These are phyloP conservation scores for Mythimna impura DNA, from an alignment of 2,888 invertebrate genomes.

Conservation along the genomic window DNA sequence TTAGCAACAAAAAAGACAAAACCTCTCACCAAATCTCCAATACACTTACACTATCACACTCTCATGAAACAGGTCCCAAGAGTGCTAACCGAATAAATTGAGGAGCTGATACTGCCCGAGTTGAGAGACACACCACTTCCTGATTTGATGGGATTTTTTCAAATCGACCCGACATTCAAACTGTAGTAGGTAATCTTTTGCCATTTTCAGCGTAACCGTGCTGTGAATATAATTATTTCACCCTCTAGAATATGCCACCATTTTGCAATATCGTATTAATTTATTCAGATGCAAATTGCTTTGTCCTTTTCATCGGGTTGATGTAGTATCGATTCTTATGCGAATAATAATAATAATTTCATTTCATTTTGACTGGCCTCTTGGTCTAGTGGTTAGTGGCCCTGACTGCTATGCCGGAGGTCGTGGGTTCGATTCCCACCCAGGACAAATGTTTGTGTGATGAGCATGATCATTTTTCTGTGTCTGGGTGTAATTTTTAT, in stretches of 20 bases:
- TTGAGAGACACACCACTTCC: constrained; percentile 56
- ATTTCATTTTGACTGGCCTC: no score
- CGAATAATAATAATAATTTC: no score
- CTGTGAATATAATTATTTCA: constrained; percentile 72
- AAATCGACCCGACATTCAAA: constrained; percentile 65
- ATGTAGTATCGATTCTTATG: constrained; percentile 47
- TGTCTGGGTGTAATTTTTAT: no score
- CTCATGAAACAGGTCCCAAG: constrained; percentile 33
- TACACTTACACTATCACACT: constrained; percentile 18
- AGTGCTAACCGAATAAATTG: constrained; percentile 55
- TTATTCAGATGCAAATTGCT: constrained; percentile 68
- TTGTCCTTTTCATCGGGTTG: constrained; percentile 49
- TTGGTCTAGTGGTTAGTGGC: no score
- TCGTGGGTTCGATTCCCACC: no score
- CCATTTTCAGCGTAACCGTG: constrained; percentile 69
- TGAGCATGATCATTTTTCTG: no score
- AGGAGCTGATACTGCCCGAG: constrained; percentile 34
- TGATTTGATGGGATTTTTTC: constrained; percentile 68
- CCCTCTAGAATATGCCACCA: constrained; percentile 46
- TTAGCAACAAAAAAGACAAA: not conserved
- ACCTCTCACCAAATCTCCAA: constrained; percentile 10
- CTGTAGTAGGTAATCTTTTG: constrained; percentile 55
- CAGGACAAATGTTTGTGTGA: no score
- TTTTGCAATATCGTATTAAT: constrained; percentile 69
- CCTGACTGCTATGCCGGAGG: no score